Conservation (phyloP, 1,140 invertebrate genomes). For the Halictus rubicundus region DNA sequence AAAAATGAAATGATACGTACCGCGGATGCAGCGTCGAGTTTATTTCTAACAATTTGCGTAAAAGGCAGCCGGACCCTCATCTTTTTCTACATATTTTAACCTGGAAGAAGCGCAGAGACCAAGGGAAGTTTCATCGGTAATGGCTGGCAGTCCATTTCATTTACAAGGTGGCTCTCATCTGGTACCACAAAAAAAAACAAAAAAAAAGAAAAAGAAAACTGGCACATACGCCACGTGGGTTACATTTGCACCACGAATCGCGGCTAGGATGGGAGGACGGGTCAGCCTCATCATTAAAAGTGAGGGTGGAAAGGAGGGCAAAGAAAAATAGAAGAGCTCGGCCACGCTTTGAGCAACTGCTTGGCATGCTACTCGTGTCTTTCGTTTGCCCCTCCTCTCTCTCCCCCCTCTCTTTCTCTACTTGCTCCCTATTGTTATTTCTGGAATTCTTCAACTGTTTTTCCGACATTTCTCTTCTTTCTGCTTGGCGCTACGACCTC, state of each 20-base stretch:
- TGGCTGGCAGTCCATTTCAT: constrained; percentile 50
- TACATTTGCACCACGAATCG: constrained; percentile 53
- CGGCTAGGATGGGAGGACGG: constrained; percentile 22
- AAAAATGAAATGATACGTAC: background rate
- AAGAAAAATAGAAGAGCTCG: constrained; percentile 61
- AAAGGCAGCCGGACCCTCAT: background rate
- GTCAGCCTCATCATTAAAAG: constrained; percentile 59
- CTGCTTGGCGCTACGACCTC: background rate
- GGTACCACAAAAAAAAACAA: constrained; percentile 51
- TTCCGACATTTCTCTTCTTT: background rate
- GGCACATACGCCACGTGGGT: constrained; percentile 31
- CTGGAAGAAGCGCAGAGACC: background rate
- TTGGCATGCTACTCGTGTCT: constrained; percentile 58
- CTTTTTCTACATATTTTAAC: background rate
- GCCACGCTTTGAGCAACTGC: constrained; percentile 60
- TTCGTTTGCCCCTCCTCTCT: constrained; percentile 30
- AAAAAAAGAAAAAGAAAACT: constrained; percentile 43
- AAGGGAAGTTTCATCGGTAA: constrained; percentile 36
- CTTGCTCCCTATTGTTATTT: constrained; percentile 37
- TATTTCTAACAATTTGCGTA: constrained; percentile 21
- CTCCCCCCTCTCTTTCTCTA: too few relatives aligned
- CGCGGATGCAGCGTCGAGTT: constrained; percentile 7
- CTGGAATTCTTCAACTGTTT: constrained; percentile 34
- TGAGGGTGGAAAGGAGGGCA: constrained; percentile 36
- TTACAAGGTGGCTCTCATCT: constrained; percentile 49